Percentiles rank a stretch among this genome's conserved stretches.
Evolutionary conservation across 2,888 invertebrate species (phyloP).

Genomic region (Glomeris marginata): DNA sequence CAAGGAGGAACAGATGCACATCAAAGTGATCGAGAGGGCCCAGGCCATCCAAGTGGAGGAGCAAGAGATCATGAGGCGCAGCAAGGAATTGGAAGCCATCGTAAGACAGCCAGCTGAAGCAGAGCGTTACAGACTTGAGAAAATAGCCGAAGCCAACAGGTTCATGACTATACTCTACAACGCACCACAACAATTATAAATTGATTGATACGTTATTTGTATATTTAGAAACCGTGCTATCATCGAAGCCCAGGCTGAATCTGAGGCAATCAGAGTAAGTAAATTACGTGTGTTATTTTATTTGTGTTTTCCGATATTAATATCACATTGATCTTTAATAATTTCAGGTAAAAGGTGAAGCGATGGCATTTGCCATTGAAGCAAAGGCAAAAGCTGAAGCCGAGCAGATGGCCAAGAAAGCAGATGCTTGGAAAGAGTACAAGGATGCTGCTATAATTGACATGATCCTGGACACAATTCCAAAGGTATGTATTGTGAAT

Average conservation of each 20-base stretch:
- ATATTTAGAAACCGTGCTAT: constrained; percentile 47
- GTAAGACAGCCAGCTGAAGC: constrained; percentile 90
- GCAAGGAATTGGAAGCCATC: constrained; percentile 84
- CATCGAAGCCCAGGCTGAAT: constrained; percentile 91
- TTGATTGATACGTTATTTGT: constrained; percentile 5
- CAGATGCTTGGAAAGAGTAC: constrained; percentile 93
- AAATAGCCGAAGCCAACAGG: constrained; percentile 84
- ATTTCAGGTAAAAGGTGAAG: constrained; percentile 49
- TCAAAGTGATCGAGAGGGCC: constrained; percentile 73
- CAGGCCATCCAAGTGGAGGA: constrained; percentile 92
- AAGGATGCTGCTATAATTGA: constrained; percentile 90
- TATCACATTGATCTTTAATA: no score
- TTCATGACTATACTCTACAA: constrained; percentile 14
- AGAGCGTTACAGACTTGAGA: constrained; percentile 78
- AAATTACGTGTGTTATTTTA: neutral
- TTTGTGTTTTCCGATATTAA: neutral
- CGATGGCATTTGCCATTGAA: constrained; percentile 72
- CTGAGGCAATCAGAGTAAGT: constrained; percentile 62
- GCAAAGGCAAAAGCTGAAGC: constrained; percentile 93
- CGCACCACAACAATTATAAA: neutral
- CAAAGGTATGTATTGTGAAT: constrained; percentile 52
- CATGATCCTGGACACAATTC: constrained; percentile 88
- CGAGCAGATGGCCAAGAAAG: constrained; percentile 93
- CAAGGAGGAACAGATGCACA: constrained; percentile 96
- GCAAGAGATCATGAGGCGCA: constrained; percentile 83